phyloP scores from a whole-genome alignment of 2,888 invertebrate genomes.

The Amphipyra tragopoginis region DNA sequence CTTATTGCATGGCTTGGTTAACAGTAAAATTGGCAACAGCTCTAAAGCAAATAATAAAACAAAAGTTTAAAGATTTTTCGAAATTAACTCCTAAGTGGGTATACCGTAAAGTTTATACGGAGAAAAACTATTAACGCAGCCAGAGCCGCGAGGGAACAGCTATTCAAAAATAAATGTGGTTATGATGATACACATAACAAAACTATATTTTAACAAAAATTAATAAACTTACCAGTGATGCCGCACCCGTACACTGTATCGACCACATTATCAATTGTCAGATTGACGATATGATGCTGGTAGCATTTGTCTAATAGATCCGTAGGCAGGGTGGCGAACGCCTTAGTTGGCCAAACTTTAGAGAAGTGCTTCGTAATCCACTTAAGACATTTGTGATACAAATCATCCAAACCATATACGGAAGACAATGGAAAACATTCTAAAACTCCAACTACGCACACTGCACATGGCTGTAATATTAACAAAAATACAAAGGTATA shows the following conservation, averaged over 20 bases:
- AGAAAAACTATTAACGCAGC: no score
- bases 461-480: conserved; percentile 94
- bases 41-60: no score
- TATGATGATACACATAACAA: neutral
- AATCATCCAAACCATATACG: conserved; percentile 96
- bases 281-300: conserved; percentile 94
- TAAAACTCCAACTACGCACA: conserved; percentile 95
- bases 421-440: conserved; percentile 96
- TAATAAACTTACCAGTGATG: conserved; percentile 86
- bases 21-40: no score
- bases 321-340: conserved; percentile 95
- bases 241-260: conserved; percentile 96
- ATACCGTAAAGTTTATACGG: no score
- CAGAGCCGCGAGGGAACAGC: no score
- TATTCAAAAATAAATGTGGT: neutral
- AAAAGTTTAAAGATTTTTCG: no score
- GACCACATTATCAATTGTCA: conserved; percentile 94
- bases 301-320: conserved; percentile 96
- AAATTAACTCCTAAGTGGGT: no score
- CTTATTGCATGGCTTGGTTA: no score
- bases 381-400: conserved; percentile 95
- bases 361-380: conserved; percentile 96
- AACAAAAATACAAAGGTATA: conserved; percentile 7
- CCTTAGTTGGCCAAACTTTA: conserved; percentile 97
- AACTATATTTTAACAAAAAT: neutral